These are phyloP conservation scores for Choloepus didactylus DNA, from an alignment of 2,797 vertebrate genomes.

Conservation along the genomic window DNA sequence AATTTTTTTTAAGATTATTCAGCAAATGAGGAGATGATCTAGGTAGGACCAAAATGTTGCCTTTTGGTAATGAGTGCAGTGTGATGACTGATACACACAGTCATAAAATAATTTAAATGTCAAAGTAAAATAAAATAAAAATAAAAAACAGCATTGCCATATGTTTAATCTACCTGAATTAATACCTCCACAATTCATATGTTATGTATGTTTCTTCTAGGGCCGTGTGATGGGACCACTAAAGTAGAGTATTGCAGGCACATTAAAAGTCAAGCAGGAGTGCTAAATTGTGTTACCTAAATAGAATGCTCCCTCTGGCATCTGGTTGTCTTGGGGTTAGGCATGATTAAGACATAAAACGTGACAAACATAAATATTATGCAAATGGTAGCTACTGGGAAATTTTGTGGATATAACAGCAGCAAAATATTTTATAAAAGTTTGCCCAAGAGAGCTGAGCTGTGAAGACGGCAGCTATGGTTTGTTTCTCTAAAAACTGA, in stretches of 20 bases:
- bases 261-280: neutral
- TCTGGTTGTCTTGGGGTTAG: neutral
- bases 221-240: neutral
- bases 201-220: neutral
- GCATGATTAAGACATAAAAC: neutral
- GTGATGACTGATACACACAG: neutral
- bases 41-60: neutral
- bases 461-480: neutral
- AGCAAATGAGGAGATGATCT: neutral
- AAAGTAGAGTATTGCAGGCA: neutral
- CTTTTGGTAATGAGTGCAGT: neutral
- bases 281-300: neutral
- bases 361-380: neutral
- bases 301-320: neutral
- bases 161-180: neutral
- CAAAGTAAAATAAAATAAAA: constrained; percentile 13
- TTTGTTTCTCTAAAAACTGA: neutral
- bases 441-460: neutral
- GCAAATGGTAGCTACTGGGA: neutral
- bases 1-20: neutral
- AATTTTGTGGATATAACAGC: neutral
- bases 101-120: neutral
- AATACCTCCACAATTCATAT: neutral
- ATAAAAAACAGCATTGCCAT: neutral
- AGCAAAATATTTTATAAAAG: neutral